Evolutionary conservation across 2,113 vertebrate species (phyloP).

Genomic region (Pangasianodon hypophthalmus): DNA sequence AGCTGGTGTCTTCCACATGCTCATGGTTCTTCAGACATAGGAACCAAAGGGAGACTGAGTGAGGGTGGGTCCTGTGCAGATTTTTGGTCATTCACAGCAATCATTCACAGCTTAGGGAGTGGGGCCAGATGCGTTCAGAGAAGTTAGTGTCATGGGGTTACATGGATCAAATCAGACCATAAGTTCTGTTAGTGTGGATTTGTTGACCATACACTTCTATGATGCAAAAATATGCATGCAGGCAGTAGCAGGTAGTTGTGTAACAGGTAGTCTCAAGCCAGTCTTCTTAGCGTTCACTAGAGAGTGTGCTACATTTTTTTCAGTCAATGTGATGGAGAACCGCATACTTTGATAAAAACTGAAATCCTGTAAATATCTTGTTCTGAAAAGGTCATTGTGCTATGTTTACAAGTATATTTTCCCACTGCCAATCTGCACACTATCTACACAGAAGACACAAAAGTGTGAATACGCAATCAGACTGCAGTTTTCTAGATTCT

Average conservation of each 20-base stretch:
- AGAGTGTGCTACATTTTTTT: background rate
- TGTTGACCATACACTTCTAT: constrained; percentile 60
- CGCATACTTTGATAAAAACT: background rate
- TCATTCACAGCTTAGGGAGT: constrained; percentile 48
- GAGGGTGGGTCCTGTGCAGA: constrained; percentile 55
- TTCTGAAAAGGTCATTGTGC: background rate
- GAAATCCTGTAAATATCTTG: background rate
- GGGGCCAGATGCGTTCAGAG: constrained; percentile 40
- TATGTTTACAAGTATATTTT: background rate
- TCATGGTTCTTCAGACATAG: constrained; percentile 79
- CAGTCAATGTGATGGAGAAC: background rate
- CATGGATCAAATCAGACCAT: constrained; percentile 61
- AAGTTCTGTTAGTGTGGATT: constrained; percentile 57
- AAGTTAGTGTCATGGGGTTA: constrained; percentile 64
- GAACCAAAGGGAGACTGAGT: constrained; percentile 75
- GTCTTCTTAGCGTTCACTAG: background rate
- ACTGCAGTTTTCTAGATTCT: background rate
- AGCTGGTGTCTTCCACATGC: constrained; percentile 67
- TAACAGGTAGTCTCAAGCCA: background rate
- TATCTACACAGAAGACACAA: background rate
- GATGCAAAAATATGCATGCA: constrained; percentile 60
- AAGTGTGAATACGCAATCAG: background rate
- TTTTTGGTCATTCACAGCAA: constrained; percentile 50
- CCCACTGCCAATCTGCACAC: background rate
- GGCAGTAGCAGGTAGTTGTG: constrained; percentile 1